Base-by-base conservation (phyloP, 2,888 invertebrate genomes). In the Rugalucina vietnamica region DNA sequence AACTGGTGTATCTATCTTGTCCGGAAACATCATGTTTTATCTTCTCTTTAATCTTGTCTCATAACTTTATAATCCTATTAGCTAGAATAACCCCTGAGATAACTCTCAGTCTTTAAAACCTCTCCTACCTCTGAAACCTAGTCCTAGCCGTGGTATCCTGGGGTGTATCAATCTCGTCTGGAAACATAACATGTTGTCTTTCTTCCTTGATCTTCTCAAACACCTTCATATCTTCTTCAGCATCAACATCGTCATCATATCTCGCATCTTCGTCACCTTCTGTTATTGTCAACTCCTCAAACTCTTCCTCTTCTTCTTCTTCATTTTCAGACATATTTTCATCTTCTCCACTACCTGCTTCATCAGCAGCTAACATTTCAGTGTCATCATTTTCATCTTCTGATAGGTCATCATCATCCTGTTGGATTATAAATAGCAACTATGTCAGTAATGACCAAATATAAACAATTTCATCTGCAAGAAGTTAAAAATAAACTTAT, bases 151-250 rank as follows among this genome's bases (percentile, higher is more conserved):
- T 96, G 0, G 96, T 95, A 95, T 99, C 97, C 83, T 96, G 95
- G 0, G 99, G 99, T 0, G 99, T 99, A 94, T 99, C 99, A 2
- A 99, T 96, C 96, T 99, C 99, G 96, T 99, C 99, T 0, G 99
- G 99, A 95, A 98, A 99, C 95, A 97, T 96, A 80, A 96, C 96
- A 95, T 99, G 98, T 83, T 95, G 94, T 88, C 96, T 95, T n/a
- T 96, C 96, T 82, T 95, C 94, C 85, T 95, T 94, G 77, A 94
- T 91, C 87, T 94, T 94, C 84, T 92, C 91, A 54, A 93, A 88
- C 54, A 36, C 29, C 57, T 65, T 96, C 89, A 96, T 96, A 95
- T 99, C 99, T 93, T 97, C 98, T 49, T 96, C 96, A 79, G 97
- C 96, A 93, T 98, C 97, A 94, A 97, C 94, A 49, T 95, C 94